Evolutionary conservation across 2,888 invertebrate genomes (phyloP), one percentile per base, ranked within the genome.

Genomic region (Leptinotarsa rubiginosa): DNA sequence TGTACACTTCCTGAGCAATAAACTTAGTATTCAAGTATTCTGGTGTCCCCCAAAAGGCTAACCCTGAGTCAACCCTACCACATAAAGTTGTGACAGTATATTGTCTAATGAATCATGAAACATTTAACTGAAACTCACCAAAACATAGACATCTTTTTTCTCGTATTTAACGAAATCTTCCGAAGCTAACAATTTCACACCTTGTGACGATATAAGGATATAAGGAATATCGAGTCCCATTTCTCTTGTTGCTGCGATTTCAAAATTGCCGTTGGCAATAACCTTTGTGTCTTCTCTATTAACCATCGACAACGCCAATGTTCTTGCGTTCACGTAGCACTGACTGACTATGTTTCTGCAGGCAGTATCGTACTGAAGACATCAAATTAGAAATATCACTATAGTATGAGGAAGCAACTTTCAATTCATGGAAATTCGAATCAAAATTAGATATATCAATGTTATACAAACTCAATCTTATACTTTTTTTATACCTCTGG

Each of bases 131-230:
- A 3, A 31, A 69, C 72, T 70, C 74, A 79, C 79, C 73, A 77
- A 73, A 62, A 79, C 72, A 16, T 78, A 69, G 2, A 79, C 70
- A 25, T 49, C 65, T 16, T 59, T n/a, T 1, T 65, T 41, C 15
- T 22, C 15, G 4, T 25, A 62, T 2, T 31, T 1, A 3, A 52
- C 16, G 16, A 78, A 73, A 69, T 78, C 75, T 50, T 54, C 4
- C 1, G 77, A 76, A 13, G 75, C 49, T 16, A n/a, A 22, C 22
- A 75, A 20, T n/a, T 47, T 25, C 2, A 75, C 56, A 1, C 66
- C 62, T n/a, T 75, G 69, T 2, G 77, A 77, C n/a, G 22, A 15
- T 16, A 78, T 69, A 49, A 4, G 20, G 1, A 66, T 13, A 2
- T 54, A 15, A 12, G 49, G 22, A 7, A 75, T 67, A 16, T 74